A percentile compares a stretch with the other conserved stretches of the same genome.
phyloP scores from a whole-genome alignment of 2,113 vertebrate species.

The Vombatus ursinus region DNA sequence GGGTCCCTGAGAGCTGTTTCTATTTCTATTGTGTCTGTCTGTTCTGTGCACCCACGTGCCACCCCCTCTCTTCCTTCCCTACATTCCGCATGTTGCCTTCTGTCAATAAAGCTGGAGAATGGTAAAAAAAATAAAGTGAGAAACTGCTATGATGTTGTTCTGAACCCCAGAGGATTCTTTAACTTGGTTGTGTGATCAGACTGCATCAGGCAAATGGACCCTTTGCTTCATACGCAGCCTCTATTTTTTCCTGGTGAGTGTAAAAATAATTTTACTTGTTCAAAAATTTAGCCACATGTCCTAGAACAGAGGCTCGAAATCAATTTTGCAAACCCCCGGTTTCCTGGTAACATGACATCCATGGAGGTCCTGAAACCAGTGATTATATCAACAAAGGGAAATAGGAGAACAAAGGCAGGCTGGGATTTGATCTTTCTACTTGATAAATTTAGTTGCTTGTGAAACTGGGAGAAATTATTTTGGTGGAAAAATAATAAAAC shows the following conservation, averaged over 20 bases:
- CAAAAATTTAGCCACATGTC: constrained; percentile 53
- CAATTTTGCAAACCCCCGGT: constrained; percentile 53
- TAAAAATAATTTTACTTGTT: constrained; percentile 66
- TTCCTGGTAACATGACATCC: constrained; percentile 79
- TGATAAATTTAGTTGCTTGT: constrained; percentile 82
- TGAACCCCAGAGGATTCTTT: constrained; percentile 26
- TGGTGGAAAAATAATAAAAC: constrained; percentile 72
- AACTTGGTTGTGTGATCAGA: constrained; percentile 42
- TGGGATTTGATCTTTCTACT: constrained; percentile 76
- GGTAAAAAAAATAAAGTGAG: constrained; percentile 43
- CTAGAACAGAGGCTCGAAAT: constrained; percentile 58
- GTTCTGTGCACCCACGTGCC: not conserved
- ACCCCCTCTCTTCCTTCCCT: not conserved
- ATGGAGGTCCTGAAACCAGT: constrained; percentile 66
- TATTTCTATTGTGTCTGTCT: not conserved
- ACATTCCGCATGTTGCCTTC: not conserved
- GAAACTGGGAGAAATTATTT: constrained; percentile 77
- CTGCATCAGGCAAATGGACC: constrained; percentile 54
- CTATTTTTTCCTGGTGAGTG: constrained; percentile 48
- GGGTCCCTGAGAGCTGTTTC: not conserved
- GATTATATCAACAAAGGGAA: constrained; percentile 78
- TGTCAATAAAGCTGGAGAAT: constrained; percentile 27
- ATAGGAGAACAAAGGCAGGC: constrained; percentile 72
- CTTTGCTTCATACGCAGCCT: not conserved
- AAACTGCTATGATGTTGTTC: constrained; percentile 5